phyloP scores from a whole-genome alignment of 2,888 invertebrate species.

The Bombylius major region DNA sequence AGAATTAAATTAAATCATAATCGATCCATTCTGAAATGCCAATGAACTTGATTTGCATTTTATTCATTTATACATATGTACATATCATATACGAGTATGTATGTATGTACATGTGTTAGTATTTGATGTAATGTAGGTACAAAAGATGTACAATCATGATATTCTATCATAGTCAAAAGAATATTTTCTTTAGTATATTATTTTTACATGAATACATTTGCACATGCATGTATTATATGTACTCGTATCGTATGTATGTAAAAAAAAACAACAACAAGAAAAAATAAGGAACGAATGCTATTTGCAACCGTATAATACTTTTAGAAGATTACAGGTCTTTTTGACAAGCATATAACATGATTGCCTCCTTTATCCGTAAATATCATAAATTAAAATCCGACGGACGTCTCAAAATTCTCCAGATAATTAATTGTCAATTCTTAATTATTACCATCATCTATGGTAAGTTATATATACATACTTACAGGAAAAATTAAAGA shows the following conservation, averaged over 20 bases:
- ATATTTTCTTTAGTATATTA: too few relatives aligned
- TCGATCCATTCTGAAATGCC: neutral
- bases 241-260: too few relatives aligned
- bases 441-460: conserved; percentile 1
- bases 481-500: too few relatives aligned
- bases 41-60: neutral
- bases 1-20: neutral
- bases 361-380: neutral
- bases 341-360: neutral
- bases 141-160: too few relatives aligned
- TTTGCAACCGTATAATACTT: neutral
- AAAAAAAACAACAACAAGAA: too few relatives aligned
- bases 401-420: neutral
- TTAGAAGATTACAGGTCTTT: neutral
- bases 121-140: too few relatives aligned
- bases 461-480: neutral
- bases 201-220: neutral
- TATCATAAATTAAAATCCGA: neutral
- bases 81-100: too few relatives aligned
- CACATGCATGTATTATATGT: neutral
- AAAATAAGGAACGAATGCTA: neutral
- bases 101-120: too few relatives aligned
- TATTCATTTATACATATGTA: neutral
- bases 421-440: conserved; percentile 7
- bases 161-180: too few relatives aligned